Evolutionary conservation across 2,113 vertebrate genomes (phyloP).

Genomic region (crab-eating macaque (Macaca fascicularis)): DNA sequence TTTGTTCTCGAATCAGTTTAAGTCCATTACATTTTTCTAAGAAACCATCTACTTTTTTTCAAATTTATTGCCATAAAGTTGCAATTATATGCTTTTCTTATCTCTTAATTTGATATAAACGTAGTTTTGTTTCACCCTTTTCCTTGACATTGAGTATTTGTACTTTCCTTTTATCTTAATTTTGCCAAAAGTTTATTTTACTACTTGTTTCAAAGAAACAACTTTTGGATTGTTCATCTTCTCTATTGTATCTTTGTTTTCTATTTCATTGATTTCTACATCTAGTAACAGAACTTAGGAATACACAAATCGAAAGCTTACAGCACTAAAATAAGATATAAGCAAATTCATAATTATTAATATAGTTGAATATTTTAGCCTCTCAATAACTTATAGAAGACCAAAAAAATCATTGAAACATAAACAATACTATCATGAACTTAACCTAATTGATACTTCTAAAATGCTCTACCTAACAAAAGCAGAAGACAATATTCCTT

Average conservation of each 20-base stretch:
- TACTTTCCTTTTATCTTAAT: background rate
- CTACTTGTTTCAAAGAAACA: background rate
- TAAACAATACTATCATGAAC: background rate
- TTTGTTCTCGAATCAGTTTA: background rate
- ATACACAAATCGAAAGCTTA: background rate
- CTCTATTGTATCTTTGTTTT: background rate
- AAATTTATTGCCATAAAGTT: background rate
- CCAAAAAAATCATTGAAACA: background rate
- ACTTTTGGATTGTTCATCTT: background rate
- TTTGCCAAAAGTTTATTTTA: background rate
- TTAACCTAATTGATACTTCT: background rate
- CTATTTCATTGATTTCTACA: background rate
- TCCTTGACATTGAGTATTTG: background rate
- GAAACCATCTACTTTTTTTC: background rate
- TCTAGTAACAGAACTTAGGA: background rate
- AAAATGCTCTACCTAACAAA: background rate
- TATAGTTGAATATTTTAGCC: background rate
- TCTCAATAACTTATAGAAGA: background rate
- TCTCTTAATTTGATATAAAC: background rate
- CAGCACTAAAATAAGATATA: background rate
- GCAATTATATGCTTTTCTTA: background rate
- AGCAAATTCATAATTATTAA: background rate
- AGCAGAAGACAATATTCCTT: background rate
- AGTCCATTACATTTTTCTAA: background rate
- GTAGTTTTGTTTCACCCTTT: background rate